These are phyloP conservation scores for Orthosia incerta DNA, from an alignment of 2,888 invertebrate genomes.

Conservation along the genomic window DNA sequence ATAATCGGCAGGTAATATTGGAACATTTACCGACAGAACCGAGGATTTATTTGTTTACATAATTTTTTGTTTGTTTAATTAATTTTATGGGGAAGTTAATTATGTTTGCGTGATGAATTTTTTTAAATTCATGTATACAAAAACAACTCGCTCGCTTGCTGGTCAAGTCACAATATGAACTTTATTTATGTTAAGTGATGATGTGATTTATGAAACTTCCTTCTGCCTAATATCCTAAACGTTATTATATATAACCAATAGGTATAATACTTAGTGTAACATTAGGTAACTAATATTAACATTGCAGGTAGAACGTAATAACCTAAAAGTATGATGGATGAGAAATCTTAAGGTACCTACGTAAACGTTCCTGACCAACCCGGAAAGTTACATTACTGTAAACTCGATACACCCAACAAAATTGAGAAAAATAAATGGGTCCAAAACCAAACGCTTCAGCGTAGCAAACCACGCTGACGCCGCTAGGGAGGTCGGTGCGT, in stretches of 20 bases:
- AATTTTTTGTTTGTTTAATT: background rate
- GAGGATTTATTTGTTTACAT: background rate
- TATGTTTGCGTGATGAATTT: background rate
- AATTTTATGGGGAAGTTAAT: background rate
- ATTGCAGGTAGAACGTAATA: slow-evolving; percentile 11
- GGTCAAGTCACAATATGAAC: background rate
- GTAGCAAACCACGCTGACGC: no score
- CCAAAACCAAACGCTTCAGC: slow-evolving; percentile 24
- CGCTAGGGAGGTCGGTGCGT: no score
- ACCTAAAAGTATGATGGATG: slow-evolving; percentile 37
- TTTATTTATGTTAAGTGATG: background rate
- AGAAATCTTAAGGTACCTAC: slow-evolving; percentile 22
- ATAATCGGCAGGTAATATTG: slow-evolving; percentile 3
- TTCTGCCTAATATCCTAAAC: no score
- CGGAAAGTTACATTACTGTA: slow-evolving; percentile 3
- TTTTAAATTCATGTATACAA: background rate
- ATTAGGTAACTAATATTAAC: background rate
- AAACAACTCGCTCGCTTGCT: background rate
- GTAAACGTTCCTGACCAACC: slow-evolving; percentile 8
- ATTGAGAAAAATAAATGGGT: slow-evolving; percentile 8
- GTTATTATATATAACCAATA: background rate
- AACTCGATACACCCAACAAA: slow-evolving; percentile 2
- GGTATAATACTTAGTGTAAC: background rate
- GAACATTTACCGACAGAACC: slow-evolving; percentile 8
- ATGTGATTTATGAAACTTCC: background rate